Evolutionary conservation across 2,113 vertebrate species (phyloP), one percentile per base, ranked within the genome.

Genomic region (Centropristis striata): DNA sequence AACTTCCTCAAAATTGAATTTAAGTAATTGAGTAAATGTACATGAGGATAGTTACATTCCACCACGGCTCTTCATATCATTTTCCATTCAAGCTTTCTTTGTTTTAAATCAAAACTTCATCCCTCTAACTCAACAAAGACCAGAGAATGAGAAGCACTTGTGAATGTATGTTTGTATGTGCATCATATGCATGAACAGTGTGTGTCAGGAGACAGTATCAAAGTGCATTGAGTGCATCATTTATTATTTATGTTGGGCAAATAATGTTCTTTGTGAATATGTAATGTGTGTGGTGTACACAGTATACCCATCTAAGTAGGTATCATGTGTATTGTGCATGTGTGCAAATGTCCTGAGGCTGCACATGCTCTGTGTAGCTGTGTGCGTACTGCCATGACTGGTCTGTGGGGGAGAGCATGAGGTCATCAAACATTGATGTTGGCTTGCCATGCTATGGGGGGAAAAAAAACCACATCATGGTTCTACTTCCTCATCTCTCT

Each of bases 391-490:
- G 21, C 49, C 1, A 20, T 28, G 20, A 58, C 50, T 39, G 32
- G 20, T 51, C 50, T 67, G 58, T 78, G 53, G 64, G 79, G 66
- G 71, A 64, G 39, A 69, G 80, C 61, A 74, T 69, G 25, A 78
- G 73, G 75, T 87, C 87, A 82, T 90, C 39, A 83, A 87, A 88
- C 76, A 87, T 72, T 82, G 41, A 84, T 71, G 80, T 11, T 69
- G 37, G 47, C 65, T 78, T 6, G 57, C n/a, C 5, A 63, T 74
- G 60, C 75, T 75, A 54, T 44, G 11, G 75, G 81, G 71, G 67
- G 83, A 82, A 71, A 71, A 80, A 71, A 71, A 80, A 74, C 65
- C 39, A 71, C 75, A 75, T 65, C 36, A 20, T 64, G 49, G 55
- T 15, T 63, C 60, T 15, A 59, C 44, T 53, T 63, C 71, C 46